Conservation (phyloP, 1,140 invertebrate genomes). For the Schlechtendalia chinensis region DNA sequence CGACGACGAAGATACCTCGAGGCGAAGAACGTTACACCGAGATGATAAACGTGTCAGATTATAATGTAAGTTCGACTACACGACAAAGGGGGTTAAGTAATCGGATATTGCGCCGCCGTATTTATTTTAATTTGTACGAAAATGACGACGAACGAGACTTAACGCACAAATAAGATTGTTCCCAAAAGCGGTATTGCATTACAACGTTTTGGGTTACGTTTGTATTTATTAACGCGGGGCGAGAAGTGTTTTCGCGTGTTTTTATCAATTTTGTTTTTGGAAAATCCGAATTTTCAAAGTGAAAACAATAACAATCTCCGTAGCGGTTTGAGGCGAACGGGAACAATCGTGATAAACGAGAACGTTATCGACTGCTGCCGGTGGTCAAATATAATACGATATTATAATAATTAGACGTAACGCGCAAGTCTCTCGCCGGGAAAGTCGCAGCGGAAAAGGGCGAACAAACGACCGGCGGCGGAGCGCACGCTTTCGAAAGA, state of each 20-base stretch:
- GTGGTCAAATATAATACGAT: too few relatives aligned
- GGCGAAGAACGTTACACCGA: not conserved
- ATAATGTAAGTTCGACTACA: not conserved
- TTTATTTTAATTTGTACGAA: not conserved
- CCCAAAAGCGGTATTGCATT: not conserved
- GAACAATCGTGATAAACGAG: too few relatives aligned
- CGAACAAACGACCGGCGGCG: not conserved
- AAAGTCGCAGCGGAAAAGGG: not conserved
- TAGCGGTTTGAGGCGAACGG: too few relatives aligned
- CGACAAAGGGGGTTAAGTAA: not conserved
- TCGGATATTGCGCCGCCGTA: not conserved
- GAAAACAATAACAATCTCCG: too few relatives aligned
- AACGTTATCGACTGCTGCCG: too few relatives aligned
- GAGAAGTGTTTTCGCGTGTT: too few relatives aligned
- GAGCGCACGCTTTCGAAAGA: not conserved
- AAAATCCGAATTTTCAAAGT: too few relatives aligned
- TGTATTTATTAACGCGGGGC: not conserved
- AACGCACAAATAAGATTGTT: too few relatives aligned
- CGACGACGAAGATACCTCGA: not conserved
- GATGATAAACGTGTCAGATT: slow-evolving; percentile 1
- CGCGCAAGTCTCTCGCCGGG: too few relatives aligned
- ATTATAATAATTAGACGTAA: too few relatives aligned
- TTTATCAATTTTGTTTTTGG: too few relatives aligned
- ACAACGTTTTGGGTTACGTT: not conserved
- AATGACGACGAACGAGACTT: too few relatives aligned